These are phyloP conservation scores for Leptinotarsa lineolata DNA, from an alignment of 1,140 invertebrate species.

Conservation along the genomic window DNA sequence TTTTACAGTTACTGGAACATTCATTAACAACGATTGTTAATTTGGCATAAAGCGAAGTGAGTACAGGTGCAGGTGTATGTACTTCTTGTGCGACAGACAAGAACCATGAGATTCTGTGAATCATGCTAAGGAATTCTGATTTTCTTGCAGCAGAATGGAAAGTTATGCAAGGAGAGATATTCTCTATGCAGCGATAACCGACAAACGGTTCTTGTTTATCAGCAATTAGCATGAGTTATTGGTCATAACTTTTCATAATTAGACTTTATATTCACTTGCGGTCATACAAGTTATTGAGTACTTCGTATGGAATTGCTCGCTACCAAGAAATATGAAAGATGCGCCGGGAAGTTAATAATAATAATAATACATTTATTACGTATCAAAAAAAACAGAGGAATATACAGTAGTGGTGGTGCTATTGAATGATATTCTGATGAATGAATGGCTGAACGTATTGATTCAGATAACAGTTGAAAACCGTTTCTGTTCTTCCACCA, in stretches of 20 bases:
- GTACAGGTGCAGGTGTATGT: constrained; percentile 2
- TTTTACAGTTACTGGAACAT: not conserved
- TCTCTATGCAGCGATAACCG: not conserved
- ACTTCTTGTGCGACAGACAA: not conserved
- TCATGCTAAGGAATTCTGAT: not conserved
- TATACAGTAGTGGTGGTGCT: no score
- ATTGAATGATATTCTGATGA: no score
- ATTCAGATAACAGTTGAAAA: no score
- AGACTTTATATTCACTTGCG: not conserved
- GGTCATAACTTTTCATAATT: not conserved
- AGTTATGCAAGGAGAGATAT: not conserved
- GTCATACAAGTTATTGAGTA: no score
- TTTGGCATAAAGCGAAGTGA: not conserved
- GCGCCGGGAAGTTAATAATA: no score
- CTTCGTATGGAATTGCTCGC: no score
- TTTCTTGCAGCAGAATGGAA: not conserved
- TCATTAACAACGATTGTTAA: not conserved
- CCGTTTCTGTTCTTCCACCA: no score
- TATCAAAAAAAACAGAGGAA: no score
- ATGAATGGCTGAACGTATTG: no score
- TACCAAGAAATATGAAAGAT: no score
- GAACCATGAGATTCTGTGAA: not conserved
- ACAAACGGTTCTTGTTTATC: constrained; percentile 1
- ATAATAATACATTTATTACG: no score
- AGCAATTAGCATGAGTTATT: constrained; percentile 8